These are phyloP conservation scores for Chromoteleia sp. DNA, from an alignment of 2,888 invertebrate species.

Conservation along the genomic window DNA sequence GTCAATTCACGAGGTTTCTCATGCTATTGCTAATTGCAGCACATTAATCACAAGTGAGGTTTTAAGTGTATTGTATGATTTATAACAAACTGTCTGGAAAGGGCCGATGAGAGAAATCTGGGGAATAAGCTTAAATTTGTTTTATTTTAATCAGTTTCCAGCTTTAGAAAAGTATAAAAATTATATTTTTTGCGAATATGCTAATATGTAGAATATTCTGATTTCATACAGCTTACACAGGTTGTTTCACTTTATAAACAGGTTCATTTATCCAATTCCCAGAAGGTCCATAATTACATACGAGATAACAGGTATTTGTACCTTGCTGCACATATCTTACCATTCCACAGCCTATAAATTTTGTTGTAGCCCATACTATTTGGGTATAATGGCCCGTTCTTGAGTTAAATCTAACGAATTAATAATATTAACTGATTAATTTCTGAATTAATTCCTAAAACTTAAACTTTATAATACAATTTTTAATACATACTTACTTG, in stretches of 20 bases:
- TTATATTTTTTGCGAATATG: background rate
- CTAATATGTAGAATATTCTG: background rate
- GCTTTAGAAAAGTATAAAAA: too few relatives aligned
- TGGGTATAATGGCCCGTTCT: slow-evolving; percentile 83
- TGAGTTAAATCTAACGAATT: slow-evolving; percentile 23
- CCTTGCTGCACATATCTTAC: slow-evolving; percentile 78
- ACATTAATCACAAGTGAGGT: too few relatives aligned
- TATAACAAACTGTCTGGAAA: too few relatives aligned
- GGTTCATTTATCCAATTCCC: slow-evolving; percentile 50
- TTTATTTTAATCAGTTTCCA: too few relatives aligned
- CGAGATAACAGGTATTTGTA: slow-evolving; percentile 77
- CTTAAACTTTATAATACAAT: background rate
- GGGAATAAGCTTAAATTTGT: too few relatives aligned
- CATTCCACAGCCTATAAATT: slow-evolving; percentile 85
- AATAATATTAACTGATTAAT: background rate
- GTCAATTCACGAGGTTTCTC: too few relatives aligned
- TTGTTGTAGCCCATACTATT: slow-evolving; percentile 85
- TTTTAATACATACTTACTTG: slow-evolving; percentile 41
- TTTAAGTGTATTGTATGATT: too few relatives aligned
- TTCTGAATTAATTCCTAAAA: background rate
- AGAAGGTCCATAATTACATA: slow-evolving; percentile 83
- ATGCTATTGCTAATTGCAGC: too few relatives aligned
- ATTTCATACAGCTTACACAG: slow-evolving; percentile 14
- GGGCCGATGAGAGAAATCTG: too few relatives aligned
- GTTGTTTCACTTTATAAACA: slow-evolving; percentile 34